Conservation (phyloP, 2,113 vertebrate genomes). For the Grammomys dolichurus region DNA sequence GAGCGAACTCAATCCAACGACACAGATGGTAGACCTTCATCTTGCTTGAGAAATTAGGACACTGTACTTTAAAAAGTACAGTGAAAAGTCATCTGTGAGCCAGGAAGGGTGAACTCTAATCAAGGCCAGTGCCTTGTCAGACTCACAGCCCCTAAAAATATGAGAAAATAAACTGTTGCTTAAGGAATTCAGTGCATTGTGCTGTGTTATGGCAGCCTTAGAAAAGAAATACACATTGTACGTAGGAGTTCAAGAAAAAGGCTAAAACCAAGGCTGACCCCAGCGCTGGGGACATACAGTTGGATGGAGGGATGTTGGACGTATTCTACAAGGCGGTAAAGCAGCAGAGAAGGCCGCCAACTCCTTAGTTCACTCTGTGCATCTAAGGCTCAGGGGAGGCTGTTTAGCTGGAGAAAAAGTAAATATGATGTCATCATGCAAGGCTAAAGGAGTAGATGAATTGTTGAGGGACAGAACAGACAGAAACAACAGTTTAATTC, state of each 20-base stretch:
- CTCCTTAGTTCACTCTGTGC: neutral
- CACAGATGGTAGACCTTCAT: neutral
- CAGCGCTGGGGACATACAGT: neutral
- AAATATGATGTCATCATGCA: neutral
- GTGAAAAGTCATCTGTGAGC: neutral
- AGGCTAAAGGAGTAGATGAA: neutral
- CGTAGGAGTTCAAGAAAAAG: neutral
- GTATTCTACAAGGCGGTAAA: neutral
- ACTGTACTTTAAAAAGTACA: neutral
- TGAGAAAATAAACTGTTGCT: neutral
- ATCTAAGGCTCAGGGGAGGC: neutral
- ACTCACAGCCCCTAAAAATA: neutral
- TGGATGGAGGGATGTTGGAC: neutral
- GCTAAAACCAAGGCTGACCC: neutral
- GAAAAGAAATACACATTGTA: neutral
- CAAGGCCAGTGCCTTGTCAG: neutral
- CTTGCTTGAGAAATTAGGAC: neutral
- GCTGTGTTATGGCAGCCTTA: neutral
- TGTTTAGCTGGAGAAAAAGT: neutral
- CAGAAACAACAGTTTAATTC: neutral
- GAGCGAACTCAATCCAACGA: neutral
- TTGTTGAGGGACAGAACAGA: neutral
- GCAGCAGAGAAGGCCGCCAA: neutral
- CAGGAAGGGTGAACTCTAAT: neutral
- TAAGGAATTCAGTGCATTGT: neutral